phyloP scores from a whole-genome alignment of 2,888 invertebrate species.

The Altica lythri region DNA sequence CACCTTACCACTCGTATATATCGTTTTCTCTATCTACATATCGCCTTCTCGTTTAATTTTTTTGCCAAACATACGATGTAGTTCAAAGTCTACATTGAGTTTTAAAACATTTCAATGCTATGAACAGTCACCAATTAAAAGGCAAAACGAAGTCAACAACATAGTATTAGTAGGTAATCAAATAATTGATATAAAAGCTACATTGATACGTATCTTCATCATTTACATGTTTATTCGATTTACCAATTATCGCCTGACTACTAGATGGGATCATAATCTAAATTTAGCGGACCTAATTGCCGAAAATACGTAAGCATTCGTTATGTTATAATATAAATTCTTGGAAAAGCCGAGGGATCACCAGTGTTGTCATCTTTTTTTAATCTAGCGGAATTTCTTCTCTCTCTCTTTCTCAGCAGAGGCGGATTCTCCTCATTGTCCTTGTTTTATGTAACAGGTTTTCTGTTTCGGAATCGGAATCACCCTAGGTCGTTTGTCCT shows the following conservation, averaged over 20 bases:
- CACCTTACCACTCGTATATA: constrained; percentile 51
- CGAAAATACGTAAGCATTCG: constrained; percentile 29
- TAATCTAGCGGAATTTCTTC: constrained; percentile 48
- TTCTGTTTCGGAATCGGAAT: constrained; percentile 49
- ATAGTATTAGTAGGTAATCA: neutral
- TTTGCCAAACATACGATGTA: constrained; percentile 42
- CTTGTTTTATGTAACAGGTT: constrained; percentile 56
- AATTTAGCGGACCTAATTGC: constrained; percentile 38
- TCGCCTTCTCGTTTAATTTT: constrained; percentile 39
- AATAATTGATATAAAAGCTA: too few relatives aligned
- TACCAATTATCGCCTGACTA: constrained; percentile 19
- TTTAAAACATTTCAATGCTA: constrained; percentile 23
- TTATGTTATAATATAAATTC: constrained; percentile 26
- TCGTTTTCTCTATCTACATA: constrained; percentile 49
- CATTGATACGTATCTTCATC: neutral
- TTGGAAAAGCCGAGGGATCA: constrained; percentile 42
- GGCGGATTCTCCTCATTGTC: constrained; percentile 40
- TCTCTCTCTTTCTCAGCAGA: constrained; percentile 33
- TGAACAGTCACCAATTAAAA: constrained; percentile 7
- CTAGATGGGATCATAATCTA: constrained; percentile 40
- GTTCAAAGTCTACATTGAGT: constrained; percentile 42
- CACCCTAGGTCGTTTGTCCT: constrained; percentile 52
- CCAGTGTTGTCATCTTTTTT: constrained; percentile 43
- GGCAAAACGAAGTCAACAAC: neutral
- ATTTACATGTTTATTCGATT: constrained; percentile 3